These are phyloP conservation scores for Tympanuchus pallidicinctus DNA, from an alignment of 2,113 vertebrate species.

Conservation along the genomic window DNA sequence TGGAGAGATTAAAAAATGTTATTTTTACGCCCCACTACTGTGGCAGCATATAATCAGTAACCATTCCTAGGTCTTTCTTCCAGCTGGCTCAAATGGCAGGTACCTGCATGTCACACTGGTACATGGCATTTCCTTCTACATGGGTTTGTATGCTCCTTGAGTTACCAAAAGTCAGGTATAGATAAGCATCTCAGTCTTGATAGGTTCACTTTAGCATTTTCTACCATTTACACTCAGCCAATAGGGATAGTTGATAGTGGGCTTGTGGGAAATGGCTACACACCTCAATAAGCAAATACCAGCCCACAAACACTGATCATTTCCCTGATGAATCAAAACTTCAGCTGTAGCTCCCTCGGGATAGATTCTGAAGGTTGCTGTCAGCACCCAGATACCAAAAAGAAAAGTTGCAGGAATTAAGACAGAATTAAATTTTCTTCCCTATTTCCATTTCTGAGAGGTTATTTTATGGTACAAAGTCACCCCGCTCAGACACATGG, in stretches of 20 bases:
- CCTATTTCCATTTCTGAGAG: not conserved
- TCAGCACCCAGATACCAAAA: not conserved
- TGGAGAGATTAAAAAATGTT: not conserved
- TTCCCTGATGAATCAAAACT: not conserved
- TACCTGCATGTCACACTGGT: not conserved
- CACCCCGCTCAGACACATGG: not conserved
- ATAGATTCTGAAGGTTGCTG: not conserved
- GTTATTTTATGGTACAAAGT: not conserved
- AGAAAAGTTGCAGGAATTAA: not conserved
- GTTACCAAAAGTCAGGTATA: not conserved
- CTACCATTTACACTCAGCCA: not conserved
- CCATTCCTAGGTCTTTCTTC: not conserved
- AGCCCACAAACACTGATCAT: not conserved
- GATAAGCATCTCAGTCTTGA: not conserved
- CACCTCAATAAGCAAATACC: not conserved
- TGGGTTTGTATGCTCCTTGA: fast-evolving
- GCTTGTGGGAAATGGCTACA: not conserved
- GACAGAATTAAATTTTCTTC: not conserved
- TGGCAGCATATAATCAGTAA: not conserved
- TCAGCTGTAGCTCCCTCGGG: not conserved
- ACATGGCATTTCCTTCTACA: not conserved
- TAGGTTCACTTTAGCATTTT: not conserved
- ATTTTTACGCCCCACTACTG: not conserved
- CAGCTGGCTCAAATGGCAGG: not conserved
- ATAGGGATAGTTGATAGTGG: not conserved